These are phyloP conservation scores for Tethya wilhelma DNA, from an alignment of 37 sponge, comb jelly and placozoan genomes.

Conservation along the genomic window DNA sequence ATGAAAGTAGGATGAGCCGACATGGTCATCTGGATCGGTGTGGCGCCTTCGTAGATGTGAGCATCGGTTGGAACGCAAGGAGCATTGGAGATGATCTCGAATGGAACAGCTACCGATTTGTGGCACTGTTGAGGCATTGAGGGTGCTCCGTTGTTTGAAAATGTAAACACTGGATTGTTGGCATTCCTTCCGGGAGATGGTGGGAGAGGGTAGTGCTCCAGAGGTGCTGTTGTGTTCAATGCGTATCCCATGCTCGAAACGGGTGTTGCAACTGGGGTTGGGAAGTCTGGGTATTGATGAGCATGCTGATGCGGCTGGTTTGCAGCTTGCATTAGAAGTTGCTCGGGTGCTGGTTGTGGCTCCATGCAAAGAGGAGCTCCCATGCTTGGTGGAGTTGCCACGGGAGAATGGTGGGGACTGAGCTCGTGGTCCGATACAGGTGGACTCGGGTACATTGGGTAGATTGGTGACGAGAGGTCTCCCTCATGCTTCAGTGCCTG, in stretches of 20 bases:
- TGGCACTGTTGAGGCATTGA: not conserved
- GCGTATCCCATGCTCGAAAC: slow-evolving; percentile 18
- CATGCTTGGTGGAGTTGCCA: not conserved
- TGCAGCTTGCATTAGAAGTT: not conserved
- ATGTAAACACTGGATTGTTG: slow-evolving; percentile 28
- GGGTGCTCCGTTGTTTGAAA: not conserved
- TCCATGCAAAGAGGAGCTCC: slow-evolving; percentile 30
- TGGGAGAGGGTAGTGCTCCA: slow-evolving; percentile 66
- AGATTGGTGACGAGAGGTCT: slow-evolving; percentile 72
- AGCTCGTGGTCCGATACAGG: slow-evolving; percentile 76
- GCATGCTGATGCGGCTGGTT: slow-evolving; percentile 29
- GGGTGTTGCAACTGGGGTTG: slow-evolving; percentile 56
- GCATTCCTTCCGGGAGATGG: not conserved
- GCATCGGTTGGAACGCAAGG: slow-evolving; percentile 9
- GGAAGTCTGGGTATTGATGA: slow-evolving; percentile 53
- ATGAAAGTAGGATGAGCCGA: slow-evolving; percentile 49
- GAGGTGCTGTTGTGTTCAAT: slow-evolving; percentile 33
- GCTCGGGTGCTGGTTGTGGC: slow-evolving; percentile 17
- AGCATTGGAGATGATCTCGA: slow-evolving; percentile 21
- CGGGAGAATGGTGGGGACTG: slow-evolving; percentile 64
- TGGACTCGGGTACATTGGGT: slow-evolving; percentile 70
- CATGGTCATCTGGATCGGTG: slow-evolving; percentile 61
- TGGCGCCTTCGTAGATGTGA: slow-evolving; percentile 37
- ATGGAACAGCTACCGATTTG: not conserved
- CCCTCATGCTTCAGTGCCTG: slow-evolving; percentile 72